Base-by-base conservation (phyloP, 2,888 invertebrate genomes). In the Drosophila neonasuta region DNA sequence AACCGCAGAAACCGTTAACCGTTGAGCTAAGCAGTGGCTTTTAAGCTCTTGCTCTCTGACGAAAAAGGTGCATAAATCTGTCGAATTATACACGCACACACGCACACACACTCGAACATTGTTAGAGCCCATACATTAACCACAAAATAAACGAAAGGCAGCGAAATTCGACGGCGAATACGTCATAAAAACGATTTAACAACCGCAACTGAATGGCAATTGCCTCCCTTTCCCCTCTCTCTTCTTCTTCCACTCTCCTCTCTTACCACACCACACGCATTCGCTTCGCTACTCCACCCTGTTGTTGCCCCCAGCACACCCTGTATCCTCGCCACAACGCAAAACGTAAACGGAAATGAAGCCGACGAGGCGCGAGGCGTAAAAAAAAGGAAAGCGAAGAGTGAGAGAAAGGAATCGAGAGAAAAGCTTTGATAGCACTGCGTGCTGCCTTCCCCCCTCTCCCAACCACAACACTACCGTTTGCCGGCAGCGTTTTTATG, bases 111-210 rank as follows among this genome's bases (percentile, higher is more conserved):
- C 45, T 29, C 51, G 15, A 20, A 34, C 55, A 54, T 49, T 49
- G 50, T 49, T 49, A 30, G 46, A 46, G 50, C 45, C 39, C 60
- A 56, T 48, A 60, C 45, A 72, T 62, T 45, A 71, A 64, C 62
- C 68, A 48, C 68, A 71, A 65, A 70, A 67, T 55, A 63, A 60
- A 34, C 71, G 71, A 55, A 39, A 56, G 45, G 32, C 58, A 66
- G 55, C 58, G 55, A 67, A 67, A 69, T 69, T 69, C 58, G 63
- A 49, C 68, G 39, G 50, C 45, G 46, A 77, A 81, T 79, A 71
- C 83, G 73, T 79, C 82, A 86, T 86, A 85, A 85, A 81, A 85
- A 62, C 85, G 79, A 78, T 79, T 85, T 87, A 80, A 86, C 75
- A 81, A 74, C 73, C 81, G 71, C 85, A 77, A 69, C 69, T 58